Evolutionary conservation across 35 echinoderm and acorn worm genomes (phyloP).

Genomic region (Heliocidaris tuberculata): DNA sequence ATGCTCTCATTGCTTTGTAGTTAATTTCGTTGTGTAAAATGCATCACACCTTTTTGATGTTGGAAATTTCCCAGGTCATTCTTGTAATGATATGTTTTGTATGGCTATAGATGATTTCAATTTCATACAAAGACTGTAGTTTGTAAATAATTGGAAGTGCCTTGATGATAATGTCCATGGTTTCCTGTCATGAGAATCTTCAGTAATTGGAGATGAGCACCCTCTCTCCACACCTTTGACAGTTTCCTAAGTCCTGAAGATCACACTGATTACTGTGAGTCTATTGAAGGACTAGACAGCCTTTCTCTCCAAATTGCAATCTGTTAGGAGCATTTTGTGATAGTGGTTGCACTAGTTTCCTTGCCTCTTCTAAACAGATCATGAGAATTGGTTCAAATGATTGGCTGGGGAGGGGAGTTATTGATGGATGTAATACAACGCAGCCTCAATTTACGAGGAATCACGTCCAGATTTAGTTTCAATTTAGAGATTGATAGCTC

Average conservation of each 20-base stretch:
- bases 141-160: neutral
- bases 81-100: neutral
- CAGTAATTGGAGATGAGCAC: neutral
- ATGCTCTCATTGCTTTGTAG: neutral
- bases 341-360: neutral
- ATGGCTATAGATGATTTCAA: neutral
- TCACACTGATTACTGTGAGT: neutral
- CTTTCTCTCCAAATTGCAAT: neutral
- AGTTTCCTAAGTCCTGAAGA: neutral
- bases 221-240: neutral
- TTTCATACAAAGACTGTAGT: neutral
- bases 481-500: constrained; percentile 18
- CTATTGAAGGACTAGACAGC: neutral
- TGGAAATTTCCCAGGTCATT: neutral
- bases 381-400: constrained; percentile 18
- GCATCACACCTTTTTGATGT: neutral
- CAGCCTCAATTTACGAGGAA: constrained; percentile 8
- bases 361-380: neutral
- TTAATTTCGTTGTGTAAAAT: neutral
- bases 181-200: neutral
- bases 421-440: neutral
- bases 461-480: constrained; percentile 9
- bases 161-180: neutral
- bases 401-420: neutral
- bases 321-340: neutral